Evolutionary conservation across 2,113 vertebrate genomes (phyloP).

Genomic region (Merops nubicus): DNA sequence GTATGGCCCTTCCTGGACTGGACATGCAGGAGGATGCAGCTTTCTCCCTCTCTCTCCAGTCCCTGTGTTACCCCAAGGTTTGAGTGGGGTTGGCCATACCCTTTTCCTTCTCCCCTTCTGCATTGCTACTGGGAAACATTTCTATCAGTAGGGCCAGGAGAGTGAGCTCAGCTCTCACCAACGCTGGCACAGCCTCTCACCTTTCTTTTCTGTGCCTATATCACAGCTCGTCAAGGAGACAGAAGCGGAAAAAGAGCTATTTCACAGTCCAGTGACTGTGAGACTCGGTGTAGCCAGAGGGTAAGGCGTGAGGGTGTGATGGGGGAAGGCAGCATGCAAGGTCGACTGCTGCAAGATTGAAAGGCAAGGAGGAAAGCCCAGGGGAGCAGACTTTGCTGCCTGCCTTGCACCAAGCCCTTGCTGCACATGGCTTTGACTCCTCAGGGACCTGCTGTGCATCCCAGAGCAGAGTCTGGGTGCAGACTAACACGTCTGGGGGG

Average conservation of each 20-base stretch:
- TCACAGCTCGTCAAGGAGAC: neutral
- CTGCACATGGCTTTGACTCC: accelerated
- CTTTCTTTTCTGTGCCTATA: neutral
- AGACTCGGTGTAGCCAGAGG: neutral
- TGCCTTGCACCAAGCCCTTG: accelerated
- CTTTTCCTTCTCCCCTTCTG: neutral
- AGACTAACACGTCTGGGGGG: accelerated
- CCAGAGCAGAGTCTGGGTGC: neutral
- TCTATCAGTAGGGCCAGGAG: neutral
- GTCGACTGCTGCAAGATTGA: neutral
- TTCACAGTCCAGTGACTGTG: conserved; percentile 29
- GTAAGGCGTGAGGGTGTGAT: neutral
- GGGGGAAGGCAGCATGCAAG: neutral
- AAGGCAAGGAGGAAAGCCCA: neutral
- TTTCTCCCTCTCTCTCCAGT: neutral
- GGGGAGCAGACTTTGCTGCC: neutral
- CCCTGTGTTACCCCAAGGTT: accelerated
- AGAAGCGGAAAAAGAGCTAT: neutral
- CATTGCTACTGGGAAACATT: neutral
- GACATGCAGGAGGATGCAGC: accelerated
- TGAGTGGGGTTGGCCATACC: accelerated
- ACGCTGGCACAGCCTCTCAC: neutral
- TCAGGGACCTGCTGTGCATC: neutral
- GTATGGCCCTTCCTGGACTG: neutral
- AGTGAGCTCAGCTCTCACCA: neutral